A percentile compares a stretch with the other conserved stretches of the same genome.
phyloP scores from a whole-genome alignment of 2,888 invertebrate genomes.

The Saturnia pavonia region DNA sequence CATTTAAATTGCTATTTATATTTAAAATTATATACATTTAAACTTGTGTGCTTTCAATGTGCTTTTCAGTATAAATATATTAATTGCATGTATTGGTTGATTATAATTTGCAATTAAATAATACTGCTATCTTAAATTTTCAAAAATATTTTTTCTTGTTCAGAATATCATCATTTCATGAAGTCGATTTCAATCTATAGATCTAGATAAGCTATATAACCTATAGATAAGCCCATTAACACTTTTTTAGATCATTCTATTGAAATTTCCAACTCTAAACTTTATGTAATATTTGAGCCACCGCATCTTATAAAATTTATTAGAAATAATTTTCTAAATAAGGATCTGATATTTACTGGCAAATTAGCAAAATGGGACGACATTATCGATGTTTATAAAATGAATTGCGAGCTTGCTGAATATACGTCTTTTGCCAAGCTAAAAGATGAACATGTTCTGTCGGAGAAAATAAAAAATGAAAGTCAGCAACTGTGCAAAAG shows the following conservation, averaged over 20 bases:
- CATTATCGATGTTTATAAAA: not conserved
- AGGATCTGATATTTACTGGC: not conserved
- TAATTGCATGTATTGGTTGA: too few relatives aligned
- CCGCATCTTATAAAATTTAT: slow-evolving; percentile 5
- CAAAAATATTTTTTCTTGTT: too few relatives aligned
- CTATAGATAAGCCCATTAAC: too few relatives aligned
- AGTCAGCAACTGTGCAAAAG: not conserved
- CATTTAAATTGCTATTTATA: too few relatives aligned
- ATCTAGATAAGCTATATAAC: not conserved
- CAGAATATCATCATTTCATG: too few relatives aligned
- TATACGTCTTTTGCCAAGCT: not conserved
- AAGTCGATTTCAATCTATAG: too few relatives aligned
- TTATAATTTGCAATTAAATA: too few relatives aligned
- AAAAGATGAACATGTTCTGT: not conserved
- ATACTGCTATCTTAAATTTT: too few relatives aligned
- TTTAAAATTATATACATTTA: too few relatives aligned
- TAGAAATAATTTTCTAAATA: slow-evolving; percentile 10
- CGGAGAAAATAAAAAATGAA: slow-evolving; percentile 11
- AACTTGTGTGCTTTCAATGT: too few relatives aligned
- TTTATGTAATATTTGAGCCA: slow-evolving; percentile 8
- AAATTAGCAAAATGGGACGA: slow-evolving; percentile 1
- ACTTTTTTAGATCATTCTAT: too few relatives aligned
- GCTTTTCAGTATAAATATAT: too few relatives aligned
- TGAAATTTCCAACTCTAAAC: not conserved
- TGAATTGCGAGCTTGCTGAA: not conserved